These are phyloP conservation scores for Chaetophractus vellerosus DNA, from an alignment of 2,797 vertebrate species.

Conservation along the genomic window DNA sequence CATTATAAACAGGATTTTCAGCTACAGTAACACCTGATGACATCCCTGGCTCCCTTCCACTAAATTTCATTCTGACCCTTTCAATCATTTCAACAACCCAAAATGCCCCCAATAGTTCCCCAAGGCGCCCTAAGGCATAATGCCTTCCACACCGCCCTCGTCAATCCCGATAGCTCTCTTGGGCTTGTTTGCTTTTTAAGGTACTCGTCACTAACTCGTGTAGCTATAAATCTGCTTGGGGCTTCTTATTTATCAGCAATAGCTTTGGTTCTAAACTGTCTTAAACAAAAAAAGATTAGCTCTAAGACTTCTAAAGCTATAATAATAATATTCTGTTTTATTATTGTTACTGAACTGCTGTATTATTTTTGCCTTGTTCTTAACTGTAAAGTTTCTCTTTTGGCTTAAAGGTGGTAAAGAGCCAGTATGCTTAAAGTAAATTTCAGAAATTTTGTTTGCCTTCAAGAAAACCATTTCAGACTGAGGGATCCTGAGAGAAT, in stretches of 20 bases:
- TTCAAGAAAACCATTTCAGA: slow-evolving; percentile 51
- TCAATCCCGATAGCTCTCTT: background rate
- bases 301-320: slow-evolving; percentile 30
- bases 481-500: slow-evolving; percentile 46
- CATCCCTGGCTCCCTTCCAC: background rate
- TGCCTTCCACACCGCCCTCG: background rate
- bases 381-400: slow-evolving; percentile 40
- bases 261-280: slow-evolving; percentile 28
- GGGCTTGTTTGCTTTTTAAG: background rate
- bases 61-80: background rate
- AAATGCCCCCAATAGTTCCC: background rate
- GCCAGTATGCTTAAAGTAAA: slow-evolving; percentile 2
- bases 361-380: background rate
- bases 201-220: background rate
- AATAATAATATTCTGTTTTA: background rate
- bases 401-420: slow-evolving; percentile 23
- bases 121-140: background rate
- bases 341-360: slow-evolving; percentile 38
- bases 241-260: slow-evolving; percentile 51
- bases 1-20: slow-evolving; percentile 32
- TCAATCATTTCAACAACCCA: slow-evolving; percentile 8
- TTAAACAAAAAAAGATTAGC: slow-evolving; percentile 26
- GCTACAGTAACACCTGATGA: background rate
- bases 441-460: slow-evolving; percentile 52
- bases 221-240: background rate